Evolutionary conservation across 2,888 invertebrate genomes (phyloP).

Genomic region (Thereva nobilitata): DNA sequence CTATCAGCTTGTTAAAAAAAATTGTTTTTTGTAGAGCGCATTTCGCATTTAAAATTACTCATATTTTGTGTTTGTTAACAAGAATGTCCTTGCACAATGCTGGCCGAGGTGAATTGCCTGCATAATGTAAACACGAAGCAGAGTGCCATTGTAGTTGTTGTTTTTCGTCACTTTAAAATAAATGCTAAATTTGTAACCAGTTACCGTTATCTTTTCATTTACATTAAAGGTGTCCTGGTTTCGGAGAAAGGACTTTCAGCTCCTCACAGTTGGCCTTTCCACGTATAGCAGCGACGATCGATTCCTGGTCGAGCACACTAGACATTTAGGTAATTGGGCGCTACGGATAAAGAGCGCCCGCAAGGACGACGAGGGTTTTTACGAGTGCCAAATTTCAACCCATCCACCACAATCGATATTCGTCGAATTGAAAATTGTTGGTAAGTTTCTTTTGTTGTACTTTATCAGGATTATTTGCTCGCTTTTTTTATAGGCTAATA

Average conservation of each 20-base stretch:
- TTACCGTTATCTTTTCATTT: constrained; percentile 38
- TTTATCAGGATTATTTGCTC: constrained; percentile 3
- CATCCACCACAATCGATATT: constrained; percentile 64
- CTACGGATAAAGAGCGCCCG: constrained; percentile 46
- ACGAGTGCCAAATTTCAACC: constrained; percentile 64
- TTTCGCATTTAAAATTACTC: too few species aligned
- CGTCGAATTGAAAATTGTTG: constrained; percentile 62
- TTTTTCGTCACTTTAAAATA: too few species aligned
- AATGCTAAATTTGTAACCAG: not conserved
- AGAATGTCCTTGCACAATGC: too few species aligned
- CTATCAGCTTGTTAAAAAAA: too few species aligned
- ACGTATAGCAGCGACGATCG: constrained; percentile 64
- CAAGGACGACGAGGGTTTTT: constrained; percentile 50
- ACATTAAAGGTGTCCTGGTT: constrained; percentile 61
- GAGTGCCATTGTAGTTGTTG: too few species aligned
- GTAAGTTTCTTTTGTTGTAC: constrained; percentile 52
- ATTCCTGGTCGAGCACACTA: constrained; percentile 62
- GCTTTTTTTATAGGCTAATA: not conserved
- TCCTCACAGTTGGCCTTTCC: constrained; percentile 62
- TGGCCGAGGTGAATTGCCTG: too few species aligned
- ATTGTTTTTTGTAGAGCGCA: too few species aligned
- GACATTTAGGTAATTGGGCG: constrained; percentile 60
- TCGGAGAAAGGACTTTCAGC: constrained; percentile 63
- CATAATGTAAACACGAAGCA: too few species aligned
- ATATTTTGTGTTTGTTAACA: too few species aligned